These are phyloP conservation scores for Condylura cristata DNA, from an alignment of 2,113 vertebrate species.

Conservation along the genomic window DNA sequence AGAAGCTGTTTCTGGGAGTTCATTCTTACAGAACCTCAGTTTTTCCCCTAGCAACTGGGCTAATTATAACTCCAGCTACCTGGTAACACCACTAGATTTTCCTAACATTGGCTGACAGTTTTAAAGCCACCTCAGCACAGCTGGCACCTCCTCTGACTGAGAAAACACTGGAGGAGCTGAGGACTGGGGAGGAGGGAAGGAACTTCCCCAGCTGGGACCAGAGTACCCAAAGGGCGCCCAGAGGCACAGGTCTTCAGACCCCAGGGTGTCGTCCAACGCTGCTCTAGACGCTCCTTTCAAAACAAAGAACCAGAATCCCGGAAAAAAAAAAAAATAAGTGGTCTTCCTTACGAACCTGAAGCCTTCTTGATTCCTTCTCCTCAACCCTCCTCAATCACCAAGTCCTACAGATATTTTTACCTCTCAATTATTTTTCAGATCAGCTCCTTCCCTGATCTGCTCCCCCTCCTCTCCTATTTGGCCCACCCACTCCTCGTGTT, in stretches of 20 bases:
- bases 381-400: neutral
- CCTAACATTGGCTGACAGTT: slow-evolving; percentile 60
- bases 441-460: neutral
- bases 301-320: neutral
- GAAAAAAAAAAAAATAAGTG: neutral
- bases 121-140: slow-evolving; percentile 20
- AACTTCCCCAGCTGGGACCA: neutral
- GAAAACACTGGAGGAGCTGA: neutral
- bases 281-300: neutral
- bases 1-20: slow-evolving; percentile 12
- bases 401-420: neutral
- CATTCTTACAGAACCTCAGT: slow-evolving; percentile 24
- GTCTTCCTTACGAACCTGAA: neutral
- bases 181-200: neutral
- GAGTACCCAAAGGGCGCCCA: neutral
- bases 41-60: slow-evolving; percentile 64
- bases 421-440: neutral
- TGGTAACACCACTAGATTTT: slow-evolving; percentile 54
- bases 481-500: neutral
- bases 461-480: neutral
- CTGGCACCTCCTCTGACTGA: neutral
- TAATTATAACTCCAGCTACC: slow-evolving; percentile 80
- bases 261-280: fast-evolving
- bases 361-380: neutral
- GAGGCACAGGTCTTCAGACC: neutral